Evolutionary conservation across 1,140 invertebrate species (phyloP).

Genomic region (Neuroterus valhalla): DNA sequence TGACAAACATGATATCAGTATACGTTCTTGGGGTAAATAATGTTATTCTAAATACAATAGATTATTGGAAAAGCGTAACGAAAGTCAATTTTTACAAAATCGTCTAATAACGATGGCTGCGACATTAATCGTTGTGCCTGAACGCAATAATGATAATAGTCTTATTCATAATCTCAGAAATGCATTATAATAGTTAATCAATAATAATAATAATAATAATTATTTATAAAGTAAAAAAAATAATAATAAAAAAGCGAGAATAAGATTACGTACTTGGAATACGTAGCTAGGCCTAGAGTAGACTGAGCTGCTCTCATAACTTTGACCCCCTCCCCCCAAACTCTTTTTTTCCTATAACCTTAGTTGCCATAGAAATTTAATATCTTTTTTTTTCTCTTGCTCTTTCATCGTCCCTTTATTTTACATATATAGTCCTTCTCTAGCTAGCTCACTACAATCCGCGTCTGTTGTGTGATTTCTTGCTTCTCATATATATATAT

Average conservation of each 20-base stretch:
- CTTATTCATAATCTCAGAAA: slow-evolving; percentile 38
- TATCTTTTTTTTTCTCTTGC: slow-evolving; percentile 52
- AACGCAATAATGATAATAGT: slow-evolving; percentile 6
- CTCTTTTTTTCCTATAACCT: slow-evolving; percentile 53
- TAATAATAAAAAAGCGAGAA: slow-evolving; percentile 39
- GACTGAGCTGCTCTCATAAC: slow-evolving; percentile 59
- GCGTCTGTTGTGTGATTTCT: slow-evolving; percentile 46
- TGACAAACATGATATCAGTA: slow-evolving; percentile 27
- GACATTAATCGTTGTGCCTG: background rate
- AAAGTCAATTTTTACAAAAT: slow-evolving; percentile 19
- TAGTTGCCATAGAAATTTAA: slow-evolving; percentile 59
- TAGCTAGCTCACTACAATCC: slow-evolving; percentile 66
- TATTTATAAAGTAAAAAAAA: slow-evolving; percentile 47
- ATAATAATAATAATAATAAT: slow-evolving; percentile 35
- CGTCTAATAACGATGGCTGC: background rate
- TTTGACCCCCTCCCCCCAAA: slow-evolving; percentile 45
- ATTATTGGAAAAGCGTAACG: slow-evolving; percentile 6
- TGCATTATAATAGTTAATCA: slow-evolving; percentile 29
- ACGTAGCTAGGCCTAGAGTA: slow-evolving; percentile 63
- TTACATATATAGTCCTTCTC: slow-evolving; percentile 65
- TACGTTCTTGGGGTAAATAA: slow-evolving; percentile 14
- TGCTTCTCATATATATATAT: slow-evolving; percentile 62
- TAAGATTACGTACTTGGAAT: slow-evolving; percentile 51
- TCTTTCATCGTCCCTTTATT: slow-evolving; percentile 47
- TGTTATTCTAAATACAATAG: slow-evolving; percentile 12